Base-by-base conservation (phyloP, 2,888 invertebrate genomes). In the Baccha elongata region DNA sequence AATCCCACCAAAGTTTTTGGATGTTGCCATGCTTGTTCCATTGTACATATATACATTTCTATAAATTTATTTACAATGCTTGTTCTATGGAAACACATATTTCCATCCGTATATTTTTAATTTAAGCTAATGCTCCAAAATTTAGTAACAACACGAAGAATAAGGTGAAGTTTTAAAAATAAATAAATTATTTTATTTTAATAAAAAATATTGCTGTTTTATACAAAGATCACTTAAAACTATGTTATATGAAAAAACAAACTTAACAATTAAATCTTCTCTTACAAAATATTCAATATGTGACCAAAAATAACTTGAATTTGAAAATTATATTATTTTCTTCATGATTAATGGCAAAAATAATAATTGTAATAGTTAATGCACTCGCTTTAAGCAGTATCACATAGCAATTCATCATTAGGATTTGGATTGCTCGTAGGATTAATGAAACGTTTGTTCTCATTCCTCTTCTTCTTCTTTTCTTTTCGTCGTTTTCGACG, bases 401-500 rank as follows among this genome's bases (percentile, higher is more conserved):
- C 83, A 83, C 78, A 78, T 50, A 83, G 44, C 72, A 73, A 58
- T 55, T 78, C 78, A 29, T 73, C 50, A 42, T 73, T 68, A 5
- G 78, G 83, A 44, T 23, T 72, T 29, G 19, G 46, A 68, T 68
- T 72, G 26, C 72, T 83, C 26, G 72, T 68, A 11, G 83, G 67
- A 32, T 26, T 62, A 8, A 83, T 68, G 6, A 78, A 73, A 19
- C 13, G 85, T 85, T 52, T 85, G 40, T 60, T 86, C 85, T 17
- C 37, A 50, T 19, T 58, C 5, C 10, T 50, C 23, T 73, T 52
- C 17, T 62, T 79, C 67, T 76, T 72, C 72, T 74, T 78, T 58
- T 37, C 85, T 86, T 69, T 85, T 86, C 81, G 87, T 87, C 88
- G 88, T 53, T 86, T 84, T 15, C 86, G 87, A 17, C 87, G 86